Conservation (phyloP, 2,888 invertebrate species). For the Bembecia ichneumoniformis region DNA sequence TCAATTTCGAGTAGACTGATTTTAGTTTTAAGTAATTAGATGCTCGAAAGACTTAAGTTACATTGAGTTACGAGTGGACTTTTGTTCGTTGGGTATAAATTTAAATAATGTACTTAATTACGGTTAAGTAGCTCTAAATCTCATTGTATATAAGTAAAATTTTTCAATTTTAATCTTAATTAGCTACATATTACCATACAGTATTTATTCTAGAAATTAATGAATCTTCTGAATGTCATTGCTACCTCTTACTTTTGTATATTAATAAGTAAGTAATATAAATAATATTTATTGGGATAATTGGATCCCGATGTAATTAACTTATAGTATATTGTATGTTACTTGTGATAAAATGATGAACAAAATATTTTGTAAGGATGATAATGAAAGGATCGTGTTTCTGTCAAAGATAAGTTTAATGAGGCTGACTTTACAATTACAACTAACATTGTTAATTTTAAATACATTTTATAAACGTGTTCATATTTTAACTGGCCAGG, state of each 20-base stretch:
- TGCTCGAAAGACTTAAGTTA: slow-evolving; percentile 42
- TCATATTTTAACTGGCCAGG: not conserved
- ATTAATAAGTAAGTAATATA: slow-evolving; percentile 33
- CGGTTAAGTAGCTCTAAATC: not conserved
- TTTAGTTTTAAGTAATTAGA: slow-evolving; percentile 61
- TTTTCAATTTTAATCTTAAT: not conserved
- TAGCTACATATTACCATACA: slow-evolving; percentile 46
- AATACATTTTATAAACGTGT: no score
- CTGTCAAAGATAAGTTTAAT: slow-evolving; percentile 15
- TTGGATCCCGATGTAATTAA: slow-evolving; percentile 38
- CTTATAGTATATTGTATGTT: slow-evolving; percentile 16
- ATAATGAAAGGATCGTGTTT: slow-evolving; percentile 16
- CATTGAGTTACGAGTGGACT: not conserved
- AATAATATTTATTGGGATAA: slow-evolving; percentile 38
- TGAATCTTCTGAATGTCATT: slow-evolving; percentile 60
- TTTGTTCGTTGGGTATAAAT: not conserved
- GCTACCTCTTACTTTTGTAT: slow-evolving; percentile 63
- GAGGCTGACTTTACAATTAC: no score
- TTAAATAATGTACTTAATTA: not conserved
- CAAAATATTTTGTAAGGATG: slow-evolving; percentile 4
- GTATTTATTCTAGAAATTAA: slow-evolving; percentile 58
- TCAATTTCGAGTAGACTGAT: slow-evolving; percentile 67
- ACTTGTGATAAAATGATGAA: slow-evolving; percentile 54
- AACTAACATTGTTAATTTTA: no score
- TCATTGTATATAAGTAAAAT: not conserved